Conservation (phyloP, 1,140 invertebrate species). For the Cydia pomonella region DNA sequence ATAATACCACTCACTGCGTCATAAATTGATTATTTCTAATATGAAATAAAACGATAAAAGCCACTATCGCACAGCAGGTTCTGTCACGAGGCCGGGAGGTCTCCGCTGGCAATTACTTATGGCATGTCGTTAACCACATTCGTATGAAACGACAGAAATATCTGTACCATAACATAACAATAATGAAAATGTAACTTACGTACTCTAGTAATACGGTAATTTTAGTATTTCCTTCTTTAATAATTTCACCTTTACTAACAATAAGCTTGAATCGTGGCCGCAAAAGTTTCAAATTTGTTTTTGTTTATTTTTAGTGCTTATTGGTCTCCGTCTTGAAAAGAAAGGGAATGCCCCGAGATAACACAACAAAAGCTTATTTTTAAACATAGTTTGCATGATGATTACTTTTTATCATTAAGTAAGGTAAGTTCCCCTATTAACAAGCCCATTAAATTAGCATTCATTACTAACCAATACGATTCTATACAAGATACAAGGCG, state of each 20-base stretch:
- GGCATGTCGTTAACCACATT: constrained; percentile 52
- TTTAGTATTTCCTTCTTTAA: neutral
- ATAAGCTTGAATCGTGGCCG: neutral
- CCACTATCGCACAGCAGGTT: constrained; percentile 42
- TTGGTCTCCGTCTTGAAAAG: neutral
- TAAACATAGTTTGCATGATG: neutral
- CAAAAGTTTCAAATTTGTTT: neutral
- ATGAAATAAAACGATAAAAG: constrained; percentile 36
- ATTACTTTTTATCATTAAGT: neutral
- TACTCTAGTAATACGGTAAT: neutral
- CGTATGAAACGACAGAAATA: constrained; percentile 16
- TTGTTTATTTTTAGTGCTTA: neutral
- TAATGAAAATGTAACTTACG: neutral
- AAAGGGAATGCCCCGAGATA: neutral
- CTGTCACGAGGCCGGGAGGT: constrained; percentile 52
- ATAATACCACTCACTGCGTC: neutral
- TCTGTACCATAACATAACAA: neutral
- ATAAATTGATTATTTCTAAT: constrained; percentile 29
- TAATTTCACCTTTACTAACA: neutral
- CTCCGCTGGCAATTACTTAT: constrained; percentile 64
- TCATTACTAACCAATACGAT: too few species aligned
- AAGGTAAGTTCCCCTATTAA: neutral
- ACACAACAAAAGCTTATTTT: neutral
- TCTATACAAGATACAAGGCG: too few species aligned
- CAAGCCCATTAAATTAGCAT: too few species aligned